phyloP scores from a whole-genome alignment of 2,888 invertebrate genomes.

The Rapana venosa region DNA sequence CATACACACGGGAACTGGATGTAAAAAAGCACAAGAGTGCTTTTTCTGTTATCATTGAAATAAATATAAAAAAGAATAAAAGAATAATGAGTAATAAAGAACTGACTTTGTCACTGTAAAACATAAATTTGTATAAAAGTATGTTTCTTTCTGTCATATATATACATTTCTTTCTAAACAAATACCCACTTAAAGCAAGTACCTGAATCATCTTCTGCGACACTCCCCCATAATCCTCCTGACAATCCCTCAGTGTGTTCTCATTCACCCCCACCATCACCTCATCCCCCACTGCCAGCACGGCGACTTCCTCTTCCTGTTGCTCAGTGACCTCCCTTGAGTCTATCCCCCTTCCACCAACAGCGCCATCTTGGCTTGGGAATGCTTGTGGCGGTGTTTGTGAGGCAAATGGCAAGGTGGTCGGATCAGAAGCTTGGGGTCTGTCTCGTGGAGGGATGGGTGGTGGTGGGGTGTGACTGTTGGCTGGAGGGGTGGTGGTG shows the following conservation, averaged over 20 bases:
- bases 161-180: too few species aligned
- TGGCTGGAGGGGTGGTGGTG: not conserved
- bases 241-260: slow-evolving; percentile 38
- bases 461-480: slow-evolving; percentile 11
- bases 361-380: not conserved
- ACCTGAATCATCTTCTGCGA: slow-evolving; percentile 39
- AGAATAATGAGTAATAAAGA: too few species aligned
- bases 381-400: too few species aligned
- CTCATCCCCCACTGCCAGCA: slow-evolving; percentile 36
- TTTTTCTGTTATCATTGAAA: too few species aligned
- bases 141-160: too few species aligned
- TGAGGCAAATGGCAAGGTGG: not conserved
- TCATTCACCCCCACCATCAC: slow-evolving; percentile 42
- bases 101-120: too few species aligned
- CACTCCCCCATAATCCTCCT: slow-evolving; percentile 40
- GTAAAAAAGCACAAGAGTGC: too few species aligned
- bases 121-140: too few species aligned
- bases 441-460: not conserved
- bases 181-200: not conserved
- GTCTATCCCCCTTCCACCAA: not conserved
- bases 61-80: too few species aligned
- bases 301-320: slow-evolving; percentile 36
- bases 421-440: too few species aligned
- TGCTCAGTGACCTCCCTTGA: slow-evolving; percentile 12
- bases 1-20: too few species aligned